Conservation (phyloP, 2,113 vertebrate species). For the Ictalurus furcatus region DNA sequence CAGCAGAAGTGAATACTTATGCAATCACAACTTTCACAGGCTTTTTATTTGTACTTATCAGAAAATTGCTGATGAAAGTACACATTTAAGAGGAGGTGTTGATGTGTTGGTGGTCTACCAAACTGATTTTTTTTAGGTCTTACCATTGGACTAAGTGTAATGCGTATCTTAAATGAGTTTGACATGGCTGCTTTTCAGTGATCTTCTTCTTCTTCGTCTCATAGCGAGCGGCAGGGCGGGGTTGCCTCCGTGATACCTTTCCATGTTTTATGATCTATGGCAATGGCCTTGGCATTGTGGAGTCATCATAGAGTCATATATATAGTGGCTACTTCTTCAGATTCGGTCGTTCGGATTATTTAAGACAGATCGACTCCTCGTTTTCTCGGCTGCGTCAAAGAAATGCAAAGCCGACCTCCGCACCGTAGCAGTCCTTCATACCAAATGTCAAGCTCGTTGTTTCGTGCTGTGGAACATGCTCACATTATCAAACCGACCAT, state of each 20-base stretch:
- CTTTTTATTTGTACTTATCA: not conserved
- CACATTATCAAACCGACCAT: slow-evolving; percentile 18
- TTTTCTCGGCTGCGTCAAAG: no score
- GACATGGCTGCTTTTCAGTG: not conserved
- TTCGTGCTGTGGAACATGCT: slow-evolving; percentile 17
- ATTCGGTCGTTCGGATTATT: not conserved
- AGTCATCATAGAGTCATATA: not conserved
- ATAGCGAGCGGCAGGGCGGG: no score
- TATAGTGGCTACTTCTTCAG: not conserved
- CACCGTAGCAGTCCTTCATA: not conserved
- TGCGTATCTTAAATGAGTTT: not conserved
- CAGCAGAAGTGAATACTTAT: not conserved
- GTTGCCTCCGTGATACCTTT: no score
- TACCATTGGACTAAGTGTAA: not conserved
- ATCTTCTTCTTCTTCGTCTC: not conserved
- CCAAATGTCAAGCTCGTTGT: slow-evolving; percentile 27
- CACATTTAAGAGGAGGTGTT: not conserved
- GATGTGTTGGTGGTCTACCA: not conserved
- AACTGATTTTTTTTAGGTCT: not conserved
- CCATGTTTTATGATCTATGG: no score
- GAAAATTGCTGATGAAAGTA: not conserved
- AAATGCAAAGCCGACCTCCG: not conserved
- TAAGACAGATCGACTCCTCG: not conserved
- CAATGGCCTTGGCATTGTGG: no score
- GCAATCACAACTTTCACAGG: not conserved